Evolutionary conservation across 2,888 invertebrate species (phyloP).

Genomic region (Cotesia congregata): DNA sequence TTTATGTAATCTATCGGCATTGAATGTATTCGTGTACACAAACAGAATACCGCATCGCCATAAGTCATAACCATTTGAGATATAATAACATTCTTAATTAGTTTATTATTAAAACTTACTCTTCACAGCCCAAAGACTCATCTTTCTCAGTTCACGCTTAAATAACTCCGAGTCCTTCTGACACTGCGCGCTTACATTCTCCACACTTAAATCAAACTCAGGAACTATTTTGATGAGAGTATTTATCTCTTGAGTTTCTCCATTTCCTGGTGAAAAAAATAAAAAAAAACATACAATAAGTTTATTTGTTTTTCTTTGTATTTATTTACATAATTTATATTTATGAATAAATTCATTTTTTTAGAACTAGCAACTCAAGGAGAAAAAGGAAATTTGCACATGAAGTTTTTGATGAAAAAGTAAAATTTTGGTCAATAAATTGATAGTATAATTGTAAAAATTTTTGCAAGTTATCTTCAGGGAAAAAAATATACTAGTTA

Average conservation of each 20-base stretch:
- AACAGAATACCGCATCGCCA: not conserved
- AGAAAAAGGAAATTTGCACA: no score
- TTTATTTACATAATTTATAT: not conserved
- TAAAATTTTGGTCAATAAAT: no score
- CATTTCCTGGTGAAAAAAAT: slow-evolving; percentile 39
- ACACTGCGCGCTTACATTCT: slow-evolving; percentile 62
- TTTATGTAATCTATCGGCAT: slow-evolving; percentile 27
- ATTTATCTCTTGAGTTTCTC: slow-evolving; percentile 60
- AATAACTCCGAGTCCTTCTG: slow-evolving; percentile 61
- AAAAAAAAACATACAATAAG: slow-evolving; percentile 45
- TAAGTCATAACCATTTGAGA: not conserved
- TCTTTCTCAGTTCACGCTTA: slow-evolving; percentile 61
- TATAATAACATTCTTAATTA: slow-evolving; percentile 16
- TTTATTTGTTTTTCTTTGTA: slow-evolving; percentile 54
- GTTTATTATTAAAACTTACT: slow-evolving; percentile 57
- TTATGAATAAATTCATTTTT: no score
- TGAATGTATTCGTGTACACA: not conserved
- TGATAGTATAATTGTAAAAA: no score
- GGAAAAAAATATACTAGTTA: no score
- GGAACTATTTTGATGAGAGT: slow-evolving; percentile 61
- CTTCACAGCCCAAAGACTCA: slow-evolving; percentile 67
- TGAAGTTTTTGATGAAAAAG: no score
- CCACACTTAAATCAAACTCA: slow-evolving; percentile 62
- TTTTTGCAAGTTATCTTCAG: no score
- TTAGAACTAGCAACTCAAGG: no score